Evolutionary conservation across 2,888 invertebrate genomes (phyloP), one percentile per base, ranked within the genome.

Genomic region (Lathronympha strigana): DNA sequence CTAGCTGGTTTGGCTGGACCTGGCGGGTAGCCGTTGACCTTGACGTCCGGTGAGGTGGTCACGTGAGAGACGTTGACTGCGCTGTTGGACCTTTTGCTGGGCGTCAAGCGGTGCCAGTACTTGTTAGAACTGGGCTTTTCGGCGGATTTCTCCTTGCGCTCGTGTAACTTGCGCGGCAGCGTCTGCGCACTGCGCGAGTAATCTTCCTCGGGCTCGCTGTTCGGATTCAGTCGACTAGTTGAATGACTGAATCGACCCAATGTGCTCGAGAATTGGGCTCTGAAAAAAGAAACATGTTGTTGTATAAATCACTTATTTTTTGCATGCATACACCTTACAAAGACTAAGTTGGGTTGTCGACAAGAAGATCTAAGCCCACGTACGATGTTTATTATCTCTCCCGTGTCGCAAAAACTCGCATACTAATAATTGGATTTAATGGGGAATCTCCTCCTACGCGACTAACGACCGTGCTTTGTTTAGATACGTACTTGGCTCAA

Each of bases 241-340:
- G 96, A 96, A 87, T 96, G 97, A 92, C 96, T 96, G 89, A 96
- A 95, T 71, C 97, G 94, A 68, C 96, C 97, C 76, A 97, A 92
- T 38, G 96, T 96, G 75, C 95, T 95, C 75, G 94, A 93, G 81
- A 93, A 94, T 80, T 94, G 94, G 72, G 94, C 94, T 88, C 95
- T 95, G 93, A 72, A 94, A 91, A 79, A 84, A 82, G 80, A 78
- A 75, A 43, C 19, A 2, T 77, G 54, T 61, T 66, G 66, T 61
- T 66, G 60, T 61, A 74, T 75, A 73, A 75, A 75, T 71, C 74
- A 70, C 70, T 70, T 71, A 72, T 69, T 74, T 76, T 79, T 76
- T 76, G 63, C 67, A 68, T 71, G 55, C 55, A 67, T 67, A 49
- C 36, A 53, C 36, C 60, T 72, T 72, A 72, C 73, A 72, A 73